Conservation (phyloP, 2,113 vertebrate genomes). For the Anoplopoma fimbria region DNA sequence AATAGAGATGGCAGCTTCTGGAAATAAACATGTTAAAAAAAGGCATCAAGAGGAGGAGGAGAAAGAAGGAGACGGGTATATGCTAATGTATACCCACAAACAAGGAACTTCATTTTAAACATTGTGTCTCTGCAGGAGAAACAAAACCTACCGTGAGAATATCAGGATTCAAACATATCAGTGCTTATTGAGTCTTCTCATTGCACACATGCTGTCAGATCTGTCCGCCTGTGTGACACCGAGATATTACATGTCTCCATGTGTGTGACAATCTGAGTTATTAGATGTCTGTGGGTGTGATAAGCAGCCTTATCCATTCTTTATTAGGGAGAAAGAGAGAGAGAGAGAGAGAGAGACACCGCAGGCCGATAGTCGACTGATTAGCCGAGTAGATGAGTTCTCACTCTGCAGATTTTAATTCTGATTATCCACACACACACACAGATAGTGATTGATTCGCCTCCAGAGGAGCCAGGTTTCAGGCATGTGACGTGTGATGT, state of each 20-base stretch:
- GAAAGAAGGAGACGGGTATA: slow-evolving; percentile 53
- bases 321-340: slow-evolving; percentile 59
- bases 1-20: slow-evolving; percentile 80
- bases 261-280: slow-evolving; percentile 78
- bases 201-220: slow-evolving; percentile 56
- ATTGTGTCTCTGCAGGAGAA: slow-evolving; percentile 1
- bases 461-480: slow-evolving; percentile 13
- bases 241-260: slow-evolving; percentile 72
- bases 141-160: slow-evolving; percentile 13
- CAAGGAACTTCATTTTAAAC: slow-evolving; percentile 17
- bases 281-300: slow-evolving; percentile 75
- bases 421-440: slow-evolving; percentile 52
- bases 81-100: slow-evolving; percentile 51
- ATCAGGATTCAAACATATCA: slow-evolving; percentile 21
- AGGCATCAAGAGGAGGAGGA: too few relatives aligned
- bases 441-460: slow-evolving; percentile 49
- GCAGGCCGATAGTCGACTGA: slow-evolving; percentile 46
- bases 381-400: slow-evolving; percentile 65
- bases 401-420: slow-evolving; percentile 74
- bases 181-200: slow-evolving; percentile 45
- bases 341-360: slow-evolving; percentile 19
- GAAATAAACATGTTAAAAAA: slow-evolving; percentile 77
- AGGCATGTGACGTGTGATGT: slow-evolving; percentile 38
- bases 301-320: slow-evolving; percentile 69
- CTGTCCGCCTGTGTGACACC: slow-evolving; percentile 55